phyloP scores from a whole-genome alignment of 2,113 vertebrate genomes.

The Okapia johnstoni region DNA sequence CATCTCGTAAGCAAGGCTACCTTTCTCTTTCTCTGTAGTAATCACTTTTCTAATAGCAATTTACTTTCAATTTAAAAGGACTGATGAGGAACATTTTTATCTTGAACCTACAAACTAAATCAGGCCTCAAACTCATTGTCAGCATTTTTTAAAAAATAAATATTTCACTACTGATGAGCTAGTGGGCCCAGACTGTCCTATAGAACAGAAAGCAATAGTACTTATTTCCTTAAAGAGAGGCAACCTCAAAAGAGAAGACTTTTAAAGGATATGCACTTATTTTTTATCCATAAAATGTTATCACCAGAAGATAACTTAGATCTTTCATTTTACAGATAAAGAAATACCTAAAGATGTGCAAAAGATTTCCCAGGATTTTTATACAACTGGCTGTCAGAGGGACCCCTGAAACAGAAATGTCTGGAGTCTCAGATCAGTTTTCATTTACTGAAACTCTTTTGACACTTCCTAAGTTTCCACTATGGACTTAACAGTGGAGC shows the following conservation, averaged over 20 bases:
- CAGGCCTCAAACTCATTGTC: neutral
- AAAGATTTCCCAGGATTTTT: neutral
- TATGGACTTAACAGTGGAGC: neutral
- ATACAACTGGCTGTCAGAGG: neutral
- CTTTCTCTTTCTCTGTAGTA: constrained; percentile 22
- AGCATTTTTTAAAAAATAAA: neutral
- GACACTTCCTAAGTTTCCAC: neutral
- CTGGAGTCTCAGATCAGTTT: neutral
- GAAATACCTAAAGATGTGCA: neutral
- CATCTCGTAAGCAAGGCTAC: neutral
- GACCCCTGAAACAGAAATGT: neutral
- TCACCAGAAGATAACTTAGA: neutral
- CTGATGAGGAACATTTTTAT: constrained; percentile 35
- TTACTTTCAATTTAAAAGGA: constrained; percentile 59
- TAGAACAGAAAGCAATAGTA: neutral
- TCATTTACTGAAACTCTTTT: neutral
- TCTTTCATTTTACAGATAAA: neutral
- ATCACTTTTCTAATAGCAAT: constrained; percentile 38
- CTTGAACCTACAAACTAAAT: constrained; percentile 7
- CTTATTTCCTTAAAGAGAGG: neutral
- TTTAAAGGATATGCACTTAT: neutral
- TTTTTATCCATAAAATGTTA: neutral
- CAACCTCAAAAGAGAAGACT: neutral
- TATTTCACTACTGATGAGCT: neutral
- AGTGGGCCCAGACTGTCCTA: neutral